Percentiles rank a stretch among this genome's conserved stretches.
These are phyloP conservation scores for Chrysolina americana DNA, from an alignment of 2,888 invertebrate species.

Conservation along the genomic window DNA sequence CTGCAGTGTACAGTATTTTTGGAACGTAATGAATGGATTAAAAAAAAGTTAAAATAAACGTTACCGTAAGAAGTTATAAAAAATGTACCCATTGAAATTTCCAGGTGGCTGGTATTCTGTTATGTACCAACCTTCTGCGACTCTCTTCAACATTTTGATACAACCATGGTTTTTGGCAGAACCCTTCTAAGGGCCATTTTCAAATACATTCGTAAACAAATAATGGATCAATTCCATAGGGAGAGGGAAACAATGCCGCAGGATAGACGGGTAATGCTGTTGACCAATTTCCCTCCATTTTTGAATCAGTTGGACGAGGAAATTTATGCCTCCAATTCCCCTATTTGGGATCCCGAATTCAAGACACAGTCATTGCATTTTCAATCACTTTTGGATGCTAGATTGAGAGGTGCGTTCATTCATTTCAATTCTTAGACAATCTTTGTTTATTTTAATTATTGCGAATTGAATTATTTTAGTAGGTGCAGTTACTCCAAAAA, in stretches of 20 bases:
- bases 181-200: slow-evolving; percentile 90
- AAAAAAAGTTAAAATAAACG: no score
- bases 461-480: neutral
- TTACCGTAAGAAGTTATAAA: no score
- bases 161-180: slow-evolving; percentile 91
- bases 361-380: slow-evolving; percentile 80
- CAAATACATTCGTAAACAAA: slow-evolving; percentile 82
- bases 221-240: slow-evolving; percentile 91
- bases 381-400: slow-evolving; percentile 75
- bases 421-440: neutral
- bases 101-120: slow-evolving; percentile 93
- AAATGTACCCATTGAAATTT: slow-evolving; percentile 35
- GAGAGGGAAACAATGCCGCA: slow-evolving; percentile 92
- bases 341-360: slow-evolving; percentile 95
- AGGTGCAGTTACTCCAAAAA: slow-evolving; percentile 50
- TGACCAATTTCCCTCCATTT: slow-evolving; percentile 94
- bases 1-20: no score
- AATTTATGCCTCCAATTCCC: slow-evolving; percentile 87
- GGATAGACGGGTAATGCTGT: slow-evolving; percentile 85
- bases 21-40: no score
- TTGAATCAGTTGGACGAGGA: slow-evolving; percentile 90
- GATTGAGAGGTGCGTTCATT: slow-evolving; percentile 60
- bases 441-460: no score
- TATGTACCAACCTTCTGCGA: slow-evolving; percentile 97
- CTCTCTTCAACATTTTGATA: slow-evolving; percentile 91